Percentiles rank a stretch among this genome's conserved stretches.
Conservation (phyloP, 2,888 invertebrate genomes). For the Dusona sp. region DNA sequence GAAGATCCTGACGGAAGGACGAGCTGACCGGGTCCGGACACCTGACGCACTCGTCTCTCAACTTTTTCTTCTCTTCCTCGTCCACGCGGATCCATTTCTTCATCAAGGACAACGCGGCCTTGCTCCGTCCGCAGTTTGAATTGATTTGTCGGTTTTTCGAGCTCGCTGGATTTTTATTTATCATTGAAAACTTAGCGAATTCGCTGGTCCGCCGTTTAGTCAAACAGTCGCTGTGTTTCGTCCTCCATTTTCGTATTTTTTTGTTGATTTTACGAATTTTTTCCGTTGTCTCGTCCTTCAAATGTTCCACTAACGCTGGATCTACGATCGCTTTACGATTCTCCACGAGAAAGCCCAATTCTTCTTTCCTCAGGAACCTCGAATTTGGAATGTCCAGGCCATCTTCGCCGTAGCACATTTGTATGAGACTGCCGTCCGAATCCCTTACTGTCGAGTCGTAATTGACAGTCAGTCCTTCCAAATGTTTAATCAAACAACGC, state of each 20-base stretch:
- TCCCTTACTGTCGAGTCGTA: slow-evolving; percentile 98
- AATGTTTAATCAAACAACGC: slow-evolving; percentile 96
- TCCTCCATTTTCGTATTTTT: slow-evolving; percentile 88
- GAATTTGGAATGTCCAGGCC: slow-evolving; percentile 95
- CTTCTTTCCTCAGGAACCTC: slow-evolving; percentile 92
- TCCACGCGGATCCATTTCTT: slow-evolving; percentile 89
- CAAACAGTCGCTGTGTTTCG: slow-evolving; percentile 85
- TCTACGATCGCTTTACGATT: slow-evolving; percentile 90
- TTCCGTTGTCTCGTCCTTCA: slow-evolving; percentile 86
- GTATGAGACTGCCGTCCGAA: slow-evolving; percentile 96
- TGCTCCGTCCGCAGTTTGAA: slow-evolving; percentile 87
- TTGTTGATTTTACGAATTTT: slow-evolving; percentile 87
- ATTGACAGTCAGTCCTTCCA: slow-evolving; percentile 95
- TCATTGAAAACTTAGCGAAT: slow-evolving; percentile 88
- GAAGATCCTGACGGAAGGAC: slow-evolving; percentile 89
- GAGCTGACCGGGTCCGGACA: slow-evolving; percentile 92
- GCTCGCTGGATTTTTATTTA: slow-evolving; percentile 77
- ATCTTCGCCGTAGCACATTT: slow-evolving; percentile 96
- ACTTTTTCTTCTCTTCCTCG: slow-evolving; percentile 87
- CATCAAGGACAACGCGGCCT: slow-evolving; percentile 87
- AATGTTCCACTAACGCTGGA: slow-evolving; percentile 86
- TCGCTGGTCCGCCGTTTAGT: slow-evolving; percentile 86
- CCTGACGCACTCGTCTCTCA: slow-evolving; percentile 84
- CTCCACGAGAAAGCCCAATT: slow-evolving; percentile 92
- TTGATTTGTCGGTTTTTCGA: slow-evolving; percentile 78